These are phyloP conservation scores for Ochropleura leucogaster DNA, from an alignment of 2,888 invertebrate species.

Conservation along the genomic window DNA sequence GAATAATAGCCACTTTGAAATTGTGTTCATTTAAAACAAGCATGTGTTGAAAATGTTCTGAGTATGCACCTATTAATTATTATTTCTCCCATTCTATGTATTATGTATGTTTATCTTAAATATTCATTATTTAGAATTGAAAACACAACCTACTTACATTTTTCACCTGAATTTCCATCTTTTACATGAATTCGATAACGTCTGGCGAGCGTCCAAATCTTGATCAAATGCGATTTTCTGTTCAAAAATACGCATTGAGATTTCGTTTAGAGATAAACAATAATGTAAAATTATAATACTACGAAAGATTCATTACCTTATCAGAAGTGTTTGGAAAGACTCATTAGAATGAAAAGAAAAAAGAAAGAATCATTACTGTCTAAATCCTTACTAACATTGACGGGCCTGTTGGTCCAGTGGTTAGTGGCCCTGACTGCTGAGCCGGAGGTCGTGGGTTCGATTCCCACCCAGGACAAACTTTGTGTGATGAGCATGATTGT, in stretches of 20 bases:
- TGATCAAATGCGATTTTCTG: constrained; percentile 61
- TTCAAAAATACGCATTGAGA: constrained; percentile 63
- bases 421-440: too few relatives aligned
- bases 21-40: neutral
- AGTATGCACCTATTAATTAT: neutral
- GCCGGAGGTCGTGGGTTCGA: too few relatives aligned
- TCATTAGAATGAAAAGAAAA: too few relatives aligned
- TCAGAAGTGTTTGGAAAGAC: neutral
- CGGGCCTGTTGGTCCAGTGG: too few relatives aligned
- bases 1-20: too few relatives aligned
- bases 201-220: constrained; percentile 81
- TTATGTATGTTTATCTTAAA: constrained; percentile 45
- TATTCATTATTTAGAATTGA: constrained; percentile 40
- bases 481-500: too few relatives aligned
- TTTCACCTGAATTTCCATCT: constrained; percentile 85
- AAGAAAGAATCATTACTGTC: constrained; percentile 10
- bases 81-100: neutral
- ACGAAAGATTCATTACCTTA: constrained; percentile 14
- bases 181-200: constrained; percentile 85
- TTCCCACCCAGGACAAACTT: too few relatives aligned
- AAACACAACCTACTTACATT: constrained; percentile 68
- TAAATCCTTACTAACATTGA: neutral
- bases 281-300: constrained; percentile 4
- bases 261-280: constrained; percentile 62
- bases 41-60: neutral